Evolutionary conservation across 2,888 invertebrate species (phyloP).

Genomic region (Chrysolina oricalcia): DNA sequence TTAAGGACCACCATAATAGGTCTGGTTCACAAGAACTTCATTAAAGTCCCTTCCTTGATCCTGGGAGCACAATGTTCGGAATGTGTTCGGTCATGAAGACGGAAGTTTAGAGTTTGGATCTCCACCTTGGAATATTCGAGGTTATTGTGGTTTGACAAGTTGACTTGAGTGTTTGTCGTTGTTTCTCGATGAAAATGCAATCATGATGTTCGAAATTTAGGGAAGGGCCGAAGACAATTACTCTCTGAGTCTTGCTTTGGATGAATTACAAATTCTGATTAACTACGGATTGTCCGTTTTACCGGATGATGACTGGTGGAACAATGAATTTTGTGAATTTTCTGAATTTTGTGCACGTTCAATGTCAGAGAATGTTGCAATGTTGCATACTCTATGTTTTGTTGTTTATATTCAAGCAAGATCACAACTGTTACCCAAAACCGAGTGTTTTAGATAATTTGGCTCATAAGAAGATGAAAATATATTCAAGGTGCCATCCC

Average conservation of each 20-base stretch:
- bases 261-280: background rate
- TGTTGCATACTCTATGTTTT: no score
- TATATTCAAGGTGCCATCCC: no score
- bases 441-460: no score
- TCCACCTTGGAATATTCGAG: background rate
- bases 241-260: background rate
- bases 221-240: background rate
- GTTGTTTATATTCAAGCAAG: no score
- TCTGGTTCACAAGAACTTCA: conserved; percentile 4
- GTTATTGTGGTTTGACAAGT: background rate
- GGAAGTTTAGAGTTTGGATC: conserved; percentile 3
- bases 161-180: background rate
- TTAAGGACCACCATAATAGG: background rate
- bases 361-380: no score
- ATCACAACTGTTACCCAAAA: no score
- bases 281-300: no score
- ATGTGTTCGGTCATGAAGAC: conserved; percentile 15
- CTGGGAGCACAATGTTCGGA: background rate
- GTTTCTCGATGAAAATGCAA: background rate
- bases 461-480: no score
- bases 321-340: no score
- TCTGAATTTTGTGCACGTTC: no score
- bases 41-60: conserved; percentile 4
- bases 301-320: no score
- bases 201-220: background rate